phyloP scores from a whole-genome alignment of 2,888 invertebrate genomes.

The Synanthedon myopaeformis region DNA sequence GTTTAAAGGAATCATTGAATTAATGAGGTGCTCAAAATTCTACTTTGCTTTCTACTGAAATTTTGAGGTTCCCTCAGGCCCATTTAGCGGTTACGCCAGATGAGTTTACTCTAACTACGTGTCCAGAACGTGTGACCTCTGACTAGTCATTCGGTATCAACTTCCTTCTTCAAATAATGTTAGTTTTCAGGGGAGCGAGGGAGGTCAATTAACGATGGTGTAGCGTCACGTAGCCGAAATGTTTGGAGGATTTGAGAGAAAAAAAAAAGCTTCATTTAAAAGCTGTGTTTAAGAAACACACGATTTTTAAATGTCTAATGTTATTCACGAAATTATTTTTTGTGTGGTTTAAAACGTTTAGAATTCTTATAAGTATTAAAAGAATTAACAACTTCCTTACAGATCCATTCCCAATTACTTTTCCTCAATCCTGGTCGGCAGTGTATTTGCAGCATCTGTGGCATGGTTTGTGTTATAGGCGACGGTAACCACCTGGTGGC shows the following conservation, averaged over 20 bases:
- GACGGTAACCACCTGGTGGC: too few relatives aligned
- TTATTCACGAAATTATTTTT: too few relatives aligned
- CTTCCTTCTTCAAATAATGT: constrained; percentile 1
- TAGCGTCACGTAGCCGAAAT: constrained; percentile 3
- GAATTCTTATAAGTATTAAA: too few relatives aligned
- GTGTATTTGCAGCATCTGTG: too few relatives aligned
- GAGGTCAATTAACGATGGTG: constrained; percentile 6
- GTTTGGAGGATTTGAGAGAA: constrained; percentile 4
- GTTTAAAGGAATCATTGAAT: constrained; percentile 30
- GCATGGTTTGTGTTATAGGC: too few relatives aligned
- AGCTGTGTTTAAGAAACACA: not conserved
- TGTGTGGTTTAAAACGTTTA: too few relatives aligned
- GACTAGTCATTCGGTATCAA: not conserved
- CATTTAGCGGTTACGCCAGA: constrained; percentile 14
- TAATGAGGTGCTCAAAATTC: constrained; percentile 35
- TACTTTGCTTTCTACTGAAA: constrained; percentile 17
- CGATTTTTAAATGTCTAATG: too few relatives aligned
- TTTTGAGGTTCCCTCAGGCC: constrained; percentile 16
- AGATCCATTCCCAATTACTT: too few relatives aligned
- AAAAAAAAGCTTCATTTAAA: constrained; percentile 1
- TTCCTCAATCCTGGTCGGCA: too few relatives aligned
- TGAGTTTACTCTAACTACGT: constrained; percentile 7
- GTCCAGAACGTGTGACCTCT: constrained; percentile 6
- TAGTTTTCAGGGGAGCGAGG: constrained; percentile 2
- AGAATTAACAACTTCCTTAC: too few relatives aligned